These are phyloP conservation scores for Xylophagus ater DNA, from an alignment of 2,888 invertebrate genomes.

Conservation along the genomic window DNA sequence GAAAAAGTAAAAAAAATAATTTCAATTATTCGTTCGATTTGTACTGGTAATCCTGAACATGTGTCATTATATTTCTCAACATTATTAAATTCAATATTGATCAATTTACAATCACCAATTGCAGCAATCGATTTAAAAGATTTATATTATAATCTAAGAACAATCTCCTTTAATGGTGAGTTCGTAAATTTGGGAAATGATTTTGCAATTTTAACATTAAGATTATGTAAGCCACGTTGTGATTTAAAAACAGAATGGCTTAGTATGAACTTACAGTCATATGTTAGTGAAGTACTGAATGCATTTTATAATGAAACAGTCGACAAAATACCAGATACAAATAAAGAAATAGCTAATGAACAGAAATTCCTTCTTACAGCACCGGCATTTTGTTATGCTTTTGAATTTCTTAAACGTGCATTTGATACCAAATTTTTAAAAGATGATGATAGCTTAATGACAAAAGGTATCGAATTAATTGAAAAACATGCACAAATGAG, in stretches of 20 bases:
- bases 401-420: conserved; percentile 62
- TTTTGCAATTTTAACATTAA: conserved; percentile 61
- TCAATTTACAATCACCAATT: conserved; percentile 59
- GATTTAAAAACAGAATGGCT: conserved; percentile 68
- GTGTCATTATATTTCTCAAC: conserved; percentile 31
- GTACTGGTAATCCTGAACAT: conserved; percentile 30
- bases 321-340: conserved; percentile 29
- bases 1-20: conserved; percentile 28
- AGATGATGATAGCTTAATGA: conserved; percentile 45
- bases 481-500: conserved; percentile 61
- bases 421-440: conserved; percentile 40
- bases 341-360: conserved; percentile 23
- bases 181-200: conserved; percentile 44
- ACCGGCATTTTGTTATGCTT: conserved; percentile 72
- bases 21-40: conserved; percentile 32
- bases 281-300: conserved; percentile 52
- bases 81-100: conserved; percentile 29
- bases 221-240: conserved; percentile 68
- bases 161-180: conserved; percentile 43
- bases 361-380: conserved; percentile 36
- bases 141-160: conserved; percentile 50
- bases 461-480: conserved; percentile 53
- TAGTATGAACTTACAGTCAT: conserved; percentile 51
- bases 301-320: conserved; percentile 42
- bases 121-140: conserved; percentile 57